These are phyloP conservation scores for Chironex yamaguchii DNA, from an alignment of 30 jellyfish, hydroid and myxozoan species.

Conservation along the genomic window DNA sequence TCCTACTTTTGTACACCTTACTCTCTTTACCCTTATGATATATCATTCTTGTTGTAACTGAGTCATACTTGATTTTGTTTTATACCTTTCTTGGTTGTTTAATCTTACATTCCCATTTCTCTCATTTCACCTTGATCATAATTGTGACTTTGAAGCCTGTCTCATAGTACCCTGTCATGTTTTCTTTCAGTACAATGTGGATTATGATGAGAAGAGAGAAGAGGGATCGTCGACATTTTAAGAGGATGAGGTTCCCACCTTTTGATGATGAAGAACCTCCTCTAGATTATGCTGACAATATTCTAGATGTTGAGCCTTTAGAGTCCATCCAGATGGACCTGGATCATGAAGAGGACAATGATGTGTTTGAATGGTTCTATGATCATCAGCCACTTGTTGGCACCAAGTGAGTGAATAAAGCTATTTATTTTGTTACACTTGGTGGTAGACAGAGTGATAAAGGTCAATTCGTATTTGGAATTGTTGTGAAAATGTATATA, in stretches of 20 bases:
- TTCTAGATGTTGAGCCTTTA: conserved; percentile 97
- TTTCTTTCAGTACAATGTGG: conserved; percentile 94
- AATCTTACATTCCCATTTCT: too few species aligned
- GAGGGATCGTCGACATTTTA: conserved; percentile 99
- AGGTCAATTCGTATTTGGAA: too few species aligned
- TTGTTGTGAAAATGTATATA: too few species aligned
- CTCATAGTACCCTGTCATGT: too few species aligned
- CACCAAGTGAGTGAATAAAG: conserved; percentile 67
- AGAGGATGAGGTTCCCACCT: conserved; percentile 99
- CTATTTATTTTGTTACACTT: too few species aligned
- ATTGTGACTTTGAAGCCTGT: too few species aligned
- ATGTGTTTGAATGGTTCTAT: conserved; percentile 97
- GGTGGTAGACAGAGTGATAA: too few species aligned
- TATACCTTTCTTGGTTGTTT: too few species aligned
- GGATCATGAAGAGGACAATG: conserved; percentile 94
- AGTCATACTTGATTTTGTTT: too few species aligned
- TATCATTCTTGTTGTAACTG: not conserved
- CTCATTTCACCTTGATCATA: too few species aligned
- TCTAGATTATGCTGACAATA: conserved; percentile 96
- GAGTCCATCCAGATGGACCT: conserved; percentile 97
- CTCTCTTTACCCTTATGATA: not conserved
- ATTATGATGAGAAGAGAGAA: conserved; percentile 98
- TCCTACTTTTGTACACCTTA: too few species aligned
- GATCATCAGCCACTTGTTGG: conserved; percentile 94
- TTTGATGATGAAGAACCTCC: conserved; percentile 99